Evolutionary conservation across 1,140 invertebrate genomes (phyloP).

Genomic region (Lordiphosa clarofinis): DNA sequence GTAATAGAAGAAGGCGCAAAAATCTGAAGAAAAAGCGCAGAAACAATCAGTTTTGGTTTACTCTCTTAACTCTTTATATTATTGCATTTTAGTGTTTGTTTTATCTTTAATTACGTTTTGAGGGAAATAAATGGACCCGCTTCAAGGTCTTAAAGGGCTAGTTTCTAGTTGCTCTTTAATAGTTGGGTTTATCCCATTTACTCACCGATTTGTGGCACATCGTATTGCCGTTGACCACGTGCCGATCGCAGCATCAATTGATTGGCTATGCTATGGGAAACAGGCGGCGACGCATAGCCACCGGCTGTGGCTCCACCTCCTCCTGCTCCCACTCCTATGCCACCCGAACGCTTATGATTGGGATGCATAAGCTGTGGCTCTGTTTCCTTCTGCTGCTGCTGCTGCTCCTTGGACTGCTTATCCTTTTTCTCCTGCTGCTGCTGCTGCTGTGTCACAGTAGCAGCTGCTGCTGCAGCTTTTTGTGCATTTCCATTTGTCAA

Average conservation of each 20-base stretch:
- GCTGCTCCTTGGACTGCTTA: slow-evolving; percentile 1
- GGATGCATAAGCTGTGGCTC: slow-evolving; percentile 48
- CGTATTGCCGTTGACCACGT: slow-evolving; percentile 84
- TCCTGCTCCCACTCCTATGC: slow-evolving; percentile 13
- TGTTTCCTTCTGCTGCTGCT: slow-evolving; percentile 44
- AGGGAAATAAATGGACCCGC: fast-evolving
- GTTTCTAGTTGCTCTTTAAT: too few relatives aligned
- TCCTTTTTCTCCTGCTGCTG: slow-evolving; percentile 13
- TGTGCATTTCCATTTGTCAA: too few relatives aligned
- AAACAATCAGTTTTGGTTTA: too few relatives aligned
- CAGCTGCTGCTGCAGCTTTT: neutral
- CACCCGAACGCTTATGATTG: slow-evolving; percentile 69
- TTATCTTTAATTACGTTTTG: too few relatives aligned
- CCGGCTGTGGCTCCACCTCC: slow-evolving; percentile 10
- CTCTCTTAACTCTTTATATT: too few relatives aligned
- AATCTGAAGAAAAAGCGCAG: too few relatives aligned
- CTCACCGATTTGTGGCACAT: slow-evolving; percentile 87
- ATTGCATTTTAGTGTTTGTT: too few relatives aligned
- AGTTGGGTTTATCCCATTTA: slow-evolving; percentile 23
- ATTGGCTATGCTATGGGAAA: slow-evolving; percentile 80
- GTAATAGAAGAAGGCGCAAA: too few relatives aligned
- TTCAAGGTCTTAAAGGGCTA: too few relatives aligned
- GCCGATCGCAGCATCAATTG: slow-evolving; percentile 84
- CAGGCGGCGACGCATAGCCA: slow-evolving; percentile 47
- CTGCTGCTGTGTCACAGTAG: slow-evolving; percentile 24